Base-by-base conservation (phyloP, 2,113 vertebrate genomes). In the Orycteropus afer region DNA sequence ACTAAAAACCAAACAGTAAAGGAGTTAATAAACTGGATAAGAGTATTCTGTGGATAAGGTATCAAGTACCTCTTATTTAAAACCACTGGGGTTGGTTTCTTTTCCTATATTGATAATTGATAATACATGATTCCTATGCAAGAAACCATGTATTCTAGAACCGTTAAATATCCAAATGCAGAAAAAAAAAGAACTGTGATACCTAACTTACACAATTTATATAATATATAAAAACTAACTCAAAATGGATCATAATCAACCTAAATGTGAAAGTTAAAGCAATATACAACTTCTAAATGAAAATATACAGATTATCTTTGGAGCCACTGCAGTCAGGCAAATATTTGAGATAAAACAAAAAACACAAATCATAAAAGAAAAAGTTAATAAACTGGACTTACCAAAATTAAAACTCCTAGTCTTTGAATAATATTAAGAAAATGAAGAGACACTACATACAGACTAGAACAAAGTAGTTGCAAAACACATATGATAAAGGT, bases 281-380 rank as follows among this genome's bases (percentile, higher is more conserved):
- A 69, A 74, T 51, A 74, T 51, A 83, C 8, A 86, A 86, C 25
- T 87, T 86, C 47, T 29, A 59, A 22, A 94, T 95, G 22, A 80
- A 94, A 87, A 86, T 10, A 79, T 91, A 83, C 18, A 79, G 40
- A 92, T 92, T 74, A 92, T 51, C 59, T 86, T 74, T 79, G 22
- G 61, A 34, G 59, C 49, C n/a, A 1, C 12, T 6, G 11, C n/a
- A n/a, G 29, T 65, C 67, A 95, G 40, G 63, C 92, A 97, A 84
- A 37, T 74, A 61, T 59, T 89, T 81, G 49, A 29, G 27, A 87
- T 1, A 84, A 12, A 6, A 83, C 29, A 95, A 42, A 91, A 85
- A 76, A 15, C 45, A 83, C 45, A 93, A 45, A 77, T 2, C 34
- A 55, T 49, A 42, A 90, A 90, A 88, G 37, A 89, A 95, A 67